A percentile compares a stretch with the other conserved stretches of the same genome.
These are phyloP conservation scores for Drosophila burlai DNA, from an alignment of 1,140 invertebrate genomes.

Conservation along the genomic window DNA sequence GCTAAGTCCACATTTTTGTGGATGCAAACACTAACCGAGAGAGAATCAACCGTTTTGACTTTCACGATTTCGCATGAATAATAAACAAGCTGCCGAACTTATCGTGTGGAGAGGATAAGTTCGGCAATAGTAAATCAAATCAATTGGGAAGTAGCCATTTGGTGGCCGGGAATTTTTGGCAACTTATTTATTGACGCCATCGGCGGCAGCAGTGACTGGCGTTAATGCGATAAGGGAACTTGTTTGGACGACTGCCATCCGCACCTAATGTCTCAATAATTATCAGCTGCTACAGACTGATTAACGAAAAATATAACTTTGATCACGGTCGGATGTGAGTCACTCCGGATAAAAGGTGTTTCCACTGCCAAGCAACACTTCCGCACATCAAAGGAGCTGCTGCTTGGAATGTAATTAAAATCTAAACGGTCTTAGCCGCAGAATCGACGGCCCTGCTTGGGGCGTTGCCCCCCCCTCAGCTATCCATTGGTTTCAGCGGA, in stretches of 20 bases:
- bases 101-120: no score
- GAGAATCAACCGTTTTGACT: neutral
- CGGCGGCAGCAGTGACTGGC: constrained; percentile 28
- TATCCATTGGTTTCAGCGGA: neutral
- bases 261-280: constrained; percentile 12
- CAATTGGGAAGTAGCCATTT: constrained; percentile 38
- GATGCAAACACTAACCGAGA: neutral
- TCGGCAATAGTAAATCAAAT: constrained; percentile 17
- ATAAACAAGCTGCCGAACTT: constrained; percentile 44
- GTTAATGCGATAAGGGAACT: constrained; percentile 37
- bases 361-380: constrained; percentile 6
- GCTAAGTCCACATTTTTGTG: neutral
- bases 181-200: constrained; percentile 31
- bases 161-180: constrained; percentile 29
- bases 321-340: constrained; percentile 4
- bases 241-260: neutral
- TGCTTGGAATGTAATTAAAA: constrained; percentile 23
- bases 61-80: constrained; percentile 20
- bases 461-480: neutral
- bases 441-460: neutral
- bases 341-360: constrained; percentile 1
- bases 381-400: constrained; percentile 38
- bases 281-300: constrained; percentile 23
- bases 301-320: constrained; percentile 15
- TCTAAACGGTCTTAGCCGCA: neutral